A percentile compares a stretch with the other conserved stretches of the same genome.
Conservation (phyloP, 2,888 invertebrate genomes). For the Protophormia terraenovae region DNA sequence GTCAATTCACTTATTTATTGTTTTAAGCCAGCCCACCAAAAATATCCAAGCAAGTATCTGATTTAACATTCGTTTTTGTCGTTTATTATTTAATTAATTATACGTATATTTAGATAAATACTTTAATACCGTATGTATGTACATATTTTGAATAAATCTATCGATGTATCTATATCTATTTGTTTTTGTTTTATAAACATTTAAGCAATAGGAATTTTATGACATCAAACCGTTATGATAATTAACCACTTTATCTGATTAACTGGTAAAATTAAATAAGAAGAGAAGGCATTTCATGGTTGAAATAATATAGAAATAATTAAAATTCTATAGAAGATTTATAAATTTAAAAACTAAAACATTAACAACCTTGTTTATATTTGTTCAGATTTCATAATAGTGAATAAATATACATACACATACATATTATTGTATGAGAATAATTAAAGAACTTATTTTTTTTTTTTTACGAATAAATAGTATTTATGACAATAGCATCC, state of each 20-base stretch:
- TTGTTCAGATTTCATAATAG: too few species aligned
- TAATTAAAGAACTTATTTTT: too few species aligned
- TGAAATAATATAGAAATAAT: too few species aligned
- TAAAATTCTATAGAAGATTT: too few species aligned
- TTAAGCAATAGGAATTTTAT: not conserved
- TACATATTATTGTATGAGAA: too few species aligned
- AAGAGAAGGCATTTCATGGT: not conserved
- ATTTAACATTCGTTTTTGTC: conserved; percentile 20
- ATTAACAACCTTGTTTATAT: too few species aligned
- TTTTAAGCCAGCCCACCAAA: conserved; percentile 53
- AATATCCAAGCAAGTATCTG: conserved; percentile 53
- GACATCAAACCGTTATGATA: not conserved
- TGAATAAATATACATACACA: too few species aligned
- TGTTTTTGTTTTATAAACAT: not conserved
- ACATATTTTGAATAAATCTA: not conserved
- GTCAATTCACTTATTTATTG: conserved; percentile 57
- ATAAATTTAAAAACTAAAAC: too few species aligned
- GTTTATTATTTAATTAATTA: not conserved
- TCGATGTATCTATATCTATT: not conserved
- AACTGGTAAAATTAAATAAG: not conserved
- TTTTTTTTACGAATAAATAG: not conserved
- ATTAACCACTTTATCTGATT: not conserved
- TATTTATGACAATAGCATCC: not conserved
- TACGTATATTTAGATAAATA: not conserved
- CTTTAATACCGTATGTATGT: not conserved